Evolutionary conservation across 2,797 vertebrate species (phyloP), one percentile per base, ranked within the genome.

Genomic region (Gymnopithys bicolor): DNA sequence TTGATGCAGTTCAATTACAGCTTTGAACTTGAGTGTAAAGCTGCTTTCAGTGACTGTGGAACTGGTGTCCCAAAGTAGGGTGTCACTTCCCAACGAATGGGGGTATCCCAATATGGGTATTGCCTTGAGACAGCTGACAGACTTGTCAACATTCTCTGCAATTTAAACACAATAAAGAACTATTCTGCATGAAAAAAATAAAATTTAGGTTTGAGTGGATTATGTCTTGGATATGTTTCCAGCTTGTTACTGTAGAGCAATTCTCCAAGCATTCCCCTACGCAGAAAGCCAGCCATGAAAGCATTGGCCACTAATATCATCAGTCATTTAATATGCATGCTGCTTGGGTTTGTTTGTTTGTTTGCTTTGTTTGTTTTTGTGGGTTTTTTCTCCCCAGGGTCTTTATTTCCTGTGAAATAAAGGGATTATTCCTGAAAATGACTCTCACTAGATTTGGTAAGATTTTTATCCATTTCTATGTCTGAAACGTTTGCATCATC

Each of bases 321-420:
- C 90, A 92, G 77, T 95, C 80, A 97, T 87, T 92, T 93, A 94
- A 95, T 96, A 94, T 92, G 77, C 51, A 94, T 62, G 60, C 51
- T 91, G 66, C 5, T 12, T 25, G 35, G 30, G 52, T 53, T 53
- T 21, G 52, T 52, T 53, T 53, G 52, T 52, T 53, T 53, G 52
- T 53, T 53, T 53, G 28, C 7, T 19, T 53, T 18, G 19, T 21
- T 45, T 45, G 45, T 32, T 53, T 17, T 52, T 28, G 27, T 28
- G 27, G 17, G 13, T 6, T 19, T 14, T 41, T 84, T 93, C 90
- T 22, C 4, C 48, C 78, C 39, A 12, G 6, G 39, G 84, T 83
- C 49, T 89, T 91, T 92, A 74, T 87, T 93, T 95, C 77, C 83
- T 89, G 58, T 95, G 94, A 95, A 85, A 64, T 94, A 96, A 94